Percentiles rank a stretch among this genome's conserved stretches.
phyloP scores from a whole-genome alignment of 2,113 vertebrate genomes.

The Neolamprologus hecqui region DNA sequence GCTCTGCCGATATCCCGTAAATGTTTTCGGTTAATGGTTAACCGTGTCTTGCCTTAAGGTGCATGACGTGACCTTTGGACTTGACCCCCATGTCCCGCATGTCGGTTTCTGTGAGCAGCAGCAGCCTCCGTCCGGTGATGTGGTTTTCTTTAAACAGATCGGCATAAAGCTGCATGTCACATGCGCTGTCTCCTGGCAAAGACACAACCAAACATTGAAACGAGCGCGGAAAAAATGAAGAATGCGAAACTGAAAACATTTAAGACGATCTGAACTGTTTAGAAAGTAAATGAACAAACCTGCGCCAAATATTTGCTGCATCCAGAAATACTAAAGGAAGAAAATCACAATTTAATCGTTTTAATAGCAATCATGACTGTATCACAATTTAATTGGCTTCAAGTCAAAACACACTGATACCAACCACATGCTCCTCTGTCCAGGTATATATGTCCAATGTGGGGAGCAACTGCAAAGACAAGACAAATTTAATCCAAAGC shows the following conservation, averaged over 20 bases:
- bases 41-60: slow-evolving; percentile 83
- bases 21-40: background rate
- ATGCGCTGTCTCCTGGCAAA: slow-evolving; percentile 72
- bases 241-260: background rate
- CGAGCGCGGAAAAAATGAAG: background rate
- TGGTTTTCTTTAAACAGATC: slow-evolving; percentile 92
- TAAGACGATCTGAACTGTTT: background rate
- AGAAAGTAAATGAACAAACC: slow-evolving; percentile 67
- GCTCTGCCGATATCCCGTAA: background rate
- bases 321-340: slow-evolving; percentile 86
- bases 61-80: slow-evolving; percentile 94
- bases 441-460: slow-evolving; percentile 90
- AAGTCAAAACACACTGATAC: slow-evolving; percentile 43
- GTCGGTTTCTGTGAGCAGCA: slow-evolving; percentile 86
- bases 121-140: slow-evolving; percentile 88
- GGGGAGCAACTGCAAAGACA: slow-evolving; percentile 85
- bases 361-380: background rate
- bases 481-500: slow-evolving; percentile 19
- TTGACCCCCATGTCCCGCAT: slow-evolving; percentile 92
- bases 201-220: background rate
- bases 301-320: slow-evolving; percentile 88
- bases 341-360: background rate
- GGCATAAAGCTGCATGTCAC: slow-evolving; percentile 82
- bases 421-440: slow-evolving; percentile 97
- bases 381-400: background rate